A percentile compares a stretch with the other conserved stretches of the same genome.
phyloP scores from a whole-genome alignment of 2,113 vertebrate genomes.

The Progne subis region DNA sequence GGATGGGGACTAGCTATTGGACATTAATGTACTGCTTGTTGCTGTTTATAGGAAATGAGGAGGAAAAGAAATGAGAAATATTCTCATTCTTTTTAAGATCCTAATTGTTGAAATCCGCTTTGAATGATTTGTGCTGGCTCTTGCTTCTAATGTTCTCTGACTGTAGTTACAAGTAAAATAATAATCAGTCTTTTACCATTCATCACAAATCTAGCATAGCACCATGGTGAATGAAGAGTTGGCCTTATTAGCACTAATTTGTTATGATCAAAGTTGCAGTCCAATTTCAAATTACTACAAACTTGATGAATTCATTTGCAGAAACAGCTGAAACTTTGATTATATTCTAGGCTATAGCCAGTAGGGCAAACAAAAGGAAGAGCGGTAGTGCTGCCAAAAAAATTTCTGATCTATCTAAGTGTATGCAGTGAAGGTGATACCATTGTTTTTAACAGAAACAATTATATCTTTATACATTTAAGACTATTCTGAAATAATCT shows the following conservation, averaged over 20 bases:
- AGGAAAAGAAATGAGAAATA: not conserved
- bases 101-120: not conserved
- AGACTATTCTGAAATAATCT: not conserved
- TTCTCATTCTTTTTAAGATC: not conserved
- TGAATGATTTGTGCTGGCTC: not conserved
- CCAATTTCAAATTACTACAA: not conserved
- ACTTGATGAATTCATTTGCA: slow-evolving; percentile 13
- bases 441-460: not conserved
- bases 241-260: slow-evolving; percentile 23
- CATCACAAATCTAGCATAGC: not conserved
- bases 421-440: not conserved
- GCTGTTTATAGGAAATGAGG: not conserved
- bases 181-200: not conserved
- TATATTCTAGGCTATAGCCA: not conserved
- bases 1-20: not conserved
- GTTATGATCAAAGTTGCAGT: slow-evolving; percentile 35
- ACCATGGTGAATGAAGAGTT: not conserved
- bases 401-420: not conserved
- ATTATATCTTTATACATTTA: not conserved
- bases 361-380: not conserved
- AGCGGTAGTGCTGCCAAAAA: not conserved
- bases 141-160: not conserved
- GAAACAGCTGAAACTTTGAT: slow-evolving; percentile 15
- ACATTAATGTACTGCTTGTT: not conserved
- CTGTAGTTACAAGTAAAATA: not conserved